Base-by-base conservation (phyloP, 2,797 vertebrate genomes). In the Enteromius argenteus region DNA sequence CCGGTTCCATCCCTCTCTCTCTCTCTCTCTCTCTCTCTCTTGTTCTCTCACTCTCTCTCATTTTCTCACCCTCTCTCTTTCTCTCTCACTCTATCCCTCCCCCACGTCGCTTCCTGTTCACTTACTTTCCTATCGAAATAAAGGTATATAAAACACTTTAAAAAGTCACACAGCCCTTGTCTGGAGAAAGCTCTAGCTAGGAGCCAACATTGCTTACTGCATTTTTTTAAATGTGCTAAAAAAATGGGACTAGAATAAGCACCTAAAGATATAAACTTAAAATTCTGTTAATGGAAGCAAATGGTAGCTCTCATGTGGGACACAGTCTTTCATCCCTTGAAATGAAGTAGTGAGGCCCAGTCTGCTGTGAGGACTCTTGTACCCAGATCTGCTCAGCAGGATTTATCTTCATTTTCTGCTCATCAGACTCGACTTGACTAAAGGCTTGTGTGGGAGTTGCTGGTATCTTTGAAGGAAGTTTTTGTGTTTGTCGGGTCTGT, bases 401-500 rank as follows among this genome's bases (percentile, higher is more conserved):
- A 66, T 76, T 53, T 53, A 69, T 83, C 37, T 64, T 77, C 27
- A 77, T 69, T 83, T 83, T 76, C 49, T 35, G 62, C 64, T 77
- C 69, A 64, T 81, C 68, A 81, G 68, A 81, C 10, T 42, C 4
- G 46, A 67, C 49, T 79, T 58, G 53, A 73, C 37, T 46, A 51
- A 83, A 81, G 53, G 56, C 44, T 27, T 39, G 15, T 27, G 72
- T 78, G 39, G 78, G 15, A 39, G 79, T 79, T 72, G 19, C 68
- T 73, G 68, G 75, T 67, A 23, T 84, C 27, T 85, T 76, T 42
- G 21, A 84, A 84, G 78, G 62, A 75, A 75, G 62, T 64, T 84
- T 81, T 49, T 82, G 46, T 87, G 71, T 86, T 49, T 84, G 80
- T 79, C 21, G 56, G 4, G 14, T 78, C 51, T 87, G 56, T 80